Percentiles rank a stretch among this genome's conserved stretches.
Evolutionary conservation across 2,888 invertebrate genomes (phyloP).

Genomic region (Orthosia gothica): DNA sequence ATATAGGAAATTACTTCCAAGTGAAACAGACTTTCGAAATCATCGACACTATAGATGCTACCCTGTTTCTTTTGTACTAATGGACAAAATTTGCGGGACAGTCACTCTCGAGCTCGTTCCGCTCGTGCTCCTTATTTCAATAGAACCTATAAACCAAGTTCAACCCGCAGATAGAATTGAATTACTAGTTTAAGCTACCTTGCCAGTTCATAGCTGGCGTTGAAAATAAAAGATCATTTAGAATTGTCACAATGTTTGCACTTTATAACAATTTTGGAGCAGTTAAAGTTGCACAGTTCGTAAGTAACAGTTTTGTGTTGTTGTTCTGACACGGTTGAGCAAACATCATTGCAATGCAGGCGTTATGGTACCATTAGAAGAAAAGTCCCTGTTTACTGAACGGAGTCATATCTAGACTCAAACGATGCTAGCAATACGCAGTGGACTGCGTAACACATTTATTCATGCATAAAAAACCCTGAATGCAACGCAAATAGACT

Average conservation of each 20-base stretch:
- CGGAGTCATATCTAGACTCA: slow-evolving; percentile 6
- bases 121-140: background rate
- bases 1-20: background rate
- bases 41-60: background rate
- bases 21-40: background rate
- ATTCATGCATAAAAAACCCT: slow-evolving; percentile 46
- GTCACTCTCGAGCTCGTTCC: background rate
- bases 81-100: background rate
- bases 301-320: slow-evolving; percentile 6
- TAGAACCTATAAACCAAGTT: background rate
- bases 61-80: background rate
- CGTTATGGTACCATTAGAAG: background rate
- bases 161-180: background rate
- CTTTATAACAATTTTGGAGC: background rate
- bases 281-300: background rate
- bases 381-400: slow-evolving; percentile 23
- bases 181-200: background rate
- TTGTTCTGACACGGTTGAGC: background rate
- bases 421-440: slow-evolving; percentile 16
- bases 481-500: slow-evolving; percentile 40
- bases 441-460: slow-evolving; percentile 26
- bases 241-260: slow-evolving; percentile 1
- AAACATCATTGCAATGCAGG: background rate
- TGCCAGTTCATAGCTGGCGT: background rate
- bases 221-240: background rate